Evolutionary conservation across 2,797 vertebrate species (phyloP), one percentile per base, ranked within the genome.

Genomic region (Parauchenoglanis ngamensis): DNA sequence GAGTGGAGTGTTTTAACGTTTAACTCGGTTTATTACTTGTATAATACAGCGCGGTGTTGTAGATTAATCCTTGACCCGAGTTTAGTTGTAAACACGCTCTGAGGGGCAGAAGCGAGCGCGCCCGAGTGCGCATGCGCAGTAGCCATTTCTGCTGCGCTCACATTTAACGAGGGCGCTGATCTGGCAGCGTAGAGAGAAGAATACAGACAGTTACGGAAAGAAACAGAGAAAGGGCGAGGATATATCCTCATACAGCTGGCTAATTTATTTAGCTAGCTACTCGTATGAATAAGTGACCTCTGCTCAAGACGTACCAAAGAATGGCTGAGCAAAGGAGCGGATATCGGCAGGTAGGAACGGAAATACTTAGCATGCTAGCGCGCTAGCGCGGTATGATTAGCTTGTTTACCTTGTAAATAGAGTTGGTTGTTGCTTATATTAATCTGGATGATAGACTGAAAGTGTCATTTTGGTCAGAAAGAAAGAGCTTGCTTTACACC

Each of bases 251-350:
- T 28, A 46, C 25, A 12, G 10, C 49, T 76, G 25, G 7, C 13
- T 44, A 63, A 0, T 2, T 40, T 63, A 61, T 84, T 77, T 46
- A 19, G n/a, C 56, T 76, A 17, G 1, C n/a, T n/a, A 35, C 17
- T 65, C 2, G 17, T 83, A 59, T 85, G 89, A 88, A 68, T 67
- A 78, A 88, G 31, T 73, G 68, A 49, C 21, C 65, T 57, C 28
- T 19, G 63, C 46, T 81, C 15, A 31, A 68, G 31, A 79, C 68
- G 46, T 68, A 83, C 65, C 28, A 23, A 73, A 92, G 85, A 87
- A 91, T 91, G 91, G 44, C 91, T 6, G 90, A 90, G 57, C 90
- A 89, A 59, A 88, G 91, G 76, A 90, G 80, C 73, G 91, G 89
- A 78, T 91, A 91, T 77, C 90, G 86, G 88, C 91, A 91, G 91